These are phyloP conservation scores for Zenarchopterus dispar DNA, from an alignment of 2,797 vertebrate species.

Conservation along the genomic window DNA sequence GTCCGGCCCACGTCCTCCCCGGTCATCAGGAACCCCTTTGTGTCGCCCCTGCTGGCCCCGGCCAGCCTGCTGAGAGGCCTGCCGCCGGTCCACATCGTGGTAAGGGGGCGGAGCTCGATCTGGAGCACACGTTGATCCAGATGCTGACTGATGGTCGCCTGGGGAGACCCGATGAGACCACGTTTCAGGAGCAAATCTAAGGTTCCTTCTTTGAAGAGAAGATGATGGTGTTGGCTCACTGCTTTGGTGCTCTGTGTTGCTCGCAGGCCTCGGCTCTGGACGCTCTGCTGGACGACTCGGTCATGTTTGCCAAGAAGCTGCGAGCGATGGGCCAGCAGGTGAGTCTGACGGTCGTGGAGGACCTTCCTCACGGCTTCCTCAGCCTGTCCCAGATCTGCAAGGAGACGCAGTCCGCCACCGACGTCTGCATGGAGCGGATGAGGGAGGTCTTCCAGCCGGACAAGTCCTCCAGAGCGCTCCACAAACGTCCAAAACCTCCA, in stretches of 20 bases:
- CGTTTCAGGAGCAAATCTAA: too few species aligned
- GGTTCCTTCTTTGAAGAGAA: too few species aligned
- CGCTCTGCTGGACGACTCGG: conserved; percentile 90
- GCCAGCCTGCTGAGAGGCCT: conserved; percentile 84
- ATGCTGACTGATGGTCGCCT: too few species aligned
- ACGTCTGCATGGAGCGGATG: conserved; percentile 83
- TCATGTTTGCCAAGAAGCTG: conserved; percentile 91
- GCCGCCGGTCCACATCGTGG: conserved; percentile 89
- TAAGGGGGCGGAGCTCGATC: conserved; percentile 65
- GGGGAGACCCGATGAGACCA: too few species aligned
- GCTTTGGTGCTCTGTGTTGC: background rate
- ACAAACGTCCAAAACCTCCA: conserved; percentile 44
- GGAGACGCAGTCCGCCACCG: conserved; percentile 83
- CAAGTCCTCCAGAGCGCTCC: background rate
- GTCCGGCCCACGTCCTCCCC: conserved; percentile 76
- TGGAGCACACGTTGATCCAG: too few species aligned
- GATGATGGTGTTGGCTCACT: too few species aligned
- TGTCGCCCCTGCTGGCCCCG: conserved; percentile 89
- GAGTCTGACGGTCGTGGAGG: conserved; percentile 86
- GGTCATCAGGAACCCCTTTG: conserved; percentile 88
- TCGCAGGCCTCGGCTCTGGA: conserved; percentile 89
- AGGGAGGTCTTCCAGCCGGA: conserved; percentile 74
- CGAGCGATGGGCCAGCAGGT: conserved; percentile 83
- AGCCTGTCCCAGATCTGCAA: conserved; percentile 85
- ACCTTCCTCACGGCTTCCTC: conserved; percentile 92